These are phyloP conservation scores for Gymnosoma rotundatum DNA, from an alignment of 2,888 invertebrate species.

Conservation along the genomic window DNA sequence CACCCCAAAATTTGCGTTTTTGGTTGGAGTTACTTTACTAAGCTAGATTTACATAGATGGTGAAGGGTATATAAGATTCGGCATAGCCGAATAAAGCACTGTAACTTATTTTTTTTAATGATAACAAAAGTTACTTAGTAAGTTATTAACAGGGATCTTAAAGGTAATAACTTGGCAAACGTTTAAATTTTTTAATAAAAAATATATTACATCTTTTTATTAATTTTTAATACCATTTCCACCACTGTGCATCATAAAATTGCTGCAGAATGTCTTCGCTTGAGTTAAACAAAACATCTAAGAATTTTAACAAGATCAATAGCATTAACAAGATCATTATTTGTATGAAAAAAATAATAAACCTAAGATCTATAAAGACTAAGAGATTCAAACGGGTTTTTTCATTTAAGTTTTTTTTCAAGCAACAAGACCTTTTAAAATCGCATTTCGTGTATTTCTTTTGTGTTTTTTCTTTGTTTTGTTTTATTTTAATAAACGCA, in stretches of 20 bases:
- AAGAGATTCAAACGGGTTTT: conserved; percentile 13
- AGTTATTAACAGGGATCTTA: too few species aligned
- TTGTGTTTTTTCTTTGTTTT: too few species aligned
- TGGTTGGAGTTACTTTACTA: too few species aligned
- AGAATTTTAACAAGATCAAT: conserved; percentile 42
- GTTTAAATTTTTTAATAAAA: too few species aligned
- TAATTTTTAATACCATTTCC: neutral
- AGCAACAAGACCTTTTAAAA: conserved; percentile 11
- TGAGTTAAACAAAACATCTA: conserved; percentile 23
- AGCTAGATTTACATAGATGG: too few species aligned
- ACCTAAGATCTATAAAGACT: neutral
- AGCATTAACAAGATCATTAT: conserved; percentile 49
- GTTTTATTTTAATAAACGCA: neutral
- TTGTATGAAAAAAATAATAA: conserved; percentile 18
- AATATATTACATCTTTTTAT: too few species aligned
- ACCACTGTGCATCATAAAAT: conserved; percentile 18
- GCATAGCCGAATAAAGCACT: too few species aligned
- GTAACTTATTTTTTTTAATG: too few species aligned
- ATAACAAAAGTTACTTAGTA: too few species aligned
- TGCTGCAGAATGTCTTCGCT: conserved; percentile 2
- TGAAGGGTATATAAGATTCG: too few species aligned
- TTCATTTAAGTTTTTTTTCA: conserved; percentile 8
- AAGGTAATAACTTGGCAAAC: too few species aligned
- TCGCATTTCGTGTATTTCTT: neutral
- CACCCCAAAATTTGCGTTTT: too few species aligned